phyloP scores from a whole-genome alignment of 2,888 invertebrate species.

The Drosophila imparisetae region DNA sequence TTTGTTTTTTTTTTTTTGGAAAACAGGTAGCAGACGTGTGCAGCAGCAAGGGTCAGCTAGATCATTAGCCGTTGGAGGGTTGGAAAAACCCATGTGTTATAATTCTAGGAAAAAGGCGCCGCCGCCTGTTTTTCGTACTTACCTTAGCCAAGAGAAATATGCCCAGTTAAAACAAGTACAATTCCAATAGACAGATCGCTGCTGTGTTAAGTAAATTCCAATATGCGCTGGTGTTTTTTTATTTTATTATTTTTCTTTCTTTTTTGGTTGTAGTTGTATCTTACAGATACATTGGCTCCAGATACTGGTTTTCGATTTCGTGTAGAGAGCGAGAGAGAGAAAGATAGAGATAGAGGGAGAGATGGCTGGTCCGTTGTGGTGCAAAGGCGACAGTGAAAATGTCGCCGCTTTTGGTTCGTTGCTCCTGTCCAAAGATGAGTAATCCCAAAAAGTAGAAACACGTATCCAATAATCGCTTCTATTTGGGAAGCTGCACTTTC shows the following conservation, averaged over 20 bases:
- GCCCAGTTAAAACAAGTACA: slow-evolving; percentile 24
- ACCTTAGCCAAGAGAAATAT: slow-evolving; percentile 32
- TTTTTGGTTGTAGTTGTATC: slow-evolving; percentile 52
- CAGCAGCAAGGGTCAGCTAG: slow-evolving; percentile 52
- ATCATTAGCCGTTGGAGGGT: slow-evolving; percentile 62
- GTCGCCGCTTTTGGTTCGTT: slow-evolving; percentile 54
- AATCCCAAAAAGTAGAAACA: slow-evolving; percentile 53
- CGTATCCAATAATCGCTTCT: slow-evolving; percentile 27
- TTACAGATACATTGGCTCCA: slow-evolving; percentile 74
- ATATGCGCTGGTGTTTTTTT: slow-evolving; percentile 64
- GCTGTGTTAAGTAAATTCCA: slow-evolving; percentile 69
- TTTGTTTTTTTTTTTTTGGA: neutral
- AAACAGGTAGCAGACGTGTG: slow-evolving; percentile 60
- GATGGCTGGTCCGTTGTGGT: slow-evolving; percentile 16
- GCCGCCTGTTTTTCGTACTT: slow-evolving; percentile 35
- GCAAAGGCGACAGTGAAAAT: slow-evolving; percentile 58
- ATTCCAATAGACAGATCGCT: slow-evolving; percentile 66
- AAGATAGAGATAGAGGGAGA: slow-evolving; percentile 29
- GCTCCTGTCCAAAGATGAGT: slow-evolving; percentile 66
- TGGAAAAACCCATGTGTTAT: slow-evolving; percentile 45
- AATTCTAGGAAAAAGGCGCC: slow-evolving; percentile 50
- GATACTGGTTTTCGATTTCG: slow-evolving; percentile 77
- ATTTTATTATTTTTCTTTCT: neutral
- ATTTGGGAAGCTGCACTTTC: slow-evolving; percentile 18
- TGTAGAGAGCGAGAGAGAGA: slow-evolving; percentile 46